A percentile compares a stretch with the other conserved stretches of the same genome.
phyloP scores from a whole-genome alignment of 2,888 invertebrate genomes.

The Drosophila suboccidentalis region DNA sequence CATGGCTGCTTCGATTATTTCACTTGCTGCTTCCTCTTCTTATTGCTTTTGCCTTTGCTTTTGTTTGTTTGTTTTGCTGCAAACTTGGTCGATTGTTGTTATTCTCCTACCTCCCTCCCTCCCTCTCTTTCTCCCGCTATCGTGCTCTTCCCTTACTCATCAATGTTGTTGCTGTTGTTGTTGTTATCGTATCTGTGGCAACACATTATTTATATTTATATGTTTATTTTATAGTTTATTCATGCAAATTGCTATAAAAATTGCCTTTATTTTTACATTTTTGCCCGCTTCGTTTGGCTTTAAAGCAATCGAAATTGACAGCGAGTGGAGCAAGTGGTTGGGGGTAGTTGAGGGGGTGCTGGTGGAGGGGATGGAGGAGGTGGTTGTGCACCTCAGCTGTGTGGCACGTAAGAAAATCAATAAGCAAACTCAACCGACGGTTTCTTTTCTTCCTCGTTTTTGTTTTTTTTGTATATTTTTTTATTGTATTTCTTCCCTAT shows the following conservation, averaged over 20 bases:
- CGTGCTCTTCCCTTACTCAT: constrained; percentile 25
- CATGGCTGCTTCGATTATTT: constrained; percentile 64
- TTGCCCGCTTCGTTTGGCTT: constrained; percentile 55
- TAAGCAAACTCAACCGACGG: constrained; percentile 66
- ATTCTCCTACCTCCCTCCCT: constrained; percentile 3
- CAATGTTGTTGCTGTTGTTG: constrained; percentile 29
- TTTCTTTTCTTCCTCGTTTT: constrained; percentile 31
- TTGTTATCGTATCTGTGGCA: constrained; percentile 66
- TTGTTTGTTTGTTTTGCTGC: constrained; percentile 61
- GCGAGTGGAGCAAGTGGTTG: not conserved
- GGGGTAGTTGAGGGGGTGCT: not conserved
- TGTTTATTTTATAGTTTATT: constrained; percentile 84
- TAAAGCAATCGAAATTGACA: constrained; percentile 62
- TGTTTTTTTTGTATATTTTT: constrained; percentile 9
- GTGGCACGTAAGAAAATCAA: constrained; percentile 70
- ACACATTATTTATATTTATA: constrained; percentile 83
- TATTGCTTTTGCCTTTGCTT: constrained; percentile 45
- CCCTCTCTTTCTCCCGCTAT: too few species aligned
- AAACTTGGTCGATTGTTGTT: constrained; percentile 58
- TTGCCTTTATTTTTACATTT: constrained; percentile 80
- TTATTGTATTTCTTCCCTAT: constrained; percentile 21
- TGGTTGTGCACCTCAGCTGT: constrained; percentile 39
- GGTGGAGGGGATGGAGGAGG: not conserved
- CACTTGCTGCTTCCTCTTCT: constrained; percentile 45
- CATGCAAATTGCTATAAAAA: constrained; percentile 83